These are phyloP conservation scores for Bos javanicus DNA, from an alignment of 2,113 vertebrate genomes.

Conservation along the genomic window DNA sequence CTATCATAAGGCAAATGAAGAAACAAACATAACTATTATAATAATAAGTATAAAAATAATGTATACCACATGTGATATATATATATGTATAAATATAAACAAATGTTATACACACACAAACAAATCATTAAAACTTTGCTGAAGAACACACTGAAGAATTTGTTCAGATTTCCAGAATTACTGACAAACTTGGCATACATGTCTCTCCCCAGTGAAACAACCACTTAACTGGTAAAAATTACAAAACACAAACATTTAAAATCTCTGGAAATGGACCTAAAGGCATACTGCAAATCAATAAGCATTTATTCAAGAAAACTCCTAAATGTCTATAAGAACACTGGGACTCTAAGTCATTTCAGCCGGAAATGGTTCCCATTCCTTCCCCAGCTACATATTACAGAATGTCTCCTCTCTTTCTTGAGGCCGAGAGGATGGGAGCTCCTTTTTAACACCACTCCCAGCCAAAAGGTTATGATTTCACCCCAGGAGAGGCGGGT, in stretches of 20 bases:
- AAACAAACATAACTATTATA: background rate
- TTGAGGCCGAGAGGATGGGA: background rate
- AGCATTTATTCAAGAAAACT: conserved; percentile 25
- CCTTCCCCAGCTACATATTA: background rate
- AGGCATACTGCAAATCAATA: background rate
- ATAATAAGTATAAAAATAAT: background rate
- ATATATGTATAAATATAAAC: background rate
- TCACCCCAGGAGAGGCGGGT: background rate
- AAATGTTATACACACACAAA: background rate
- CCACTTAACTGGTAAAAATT: background rate
- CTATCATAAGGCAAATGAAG: background rate
- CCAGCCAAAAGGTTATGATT: background rate
- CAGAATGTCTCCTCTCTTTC: background rate
- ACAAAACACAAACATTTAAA: background rate
- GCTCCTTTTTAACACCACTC: background rate
- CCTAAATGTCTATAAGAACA: background rate
- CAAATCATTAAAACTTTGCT: background rate
- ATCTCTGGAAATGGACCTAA: background rate
- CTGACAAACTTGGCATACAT: background rate
- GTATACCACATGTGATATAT: background rate
- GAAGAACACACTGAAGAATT: background rate
- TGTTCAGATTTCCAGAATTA: background rate
- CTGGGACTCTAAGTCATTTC: background rate
- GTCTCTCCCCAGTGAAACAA: background rate
- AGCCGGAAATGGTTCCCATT: background rate